Conservation (phyloP, 2,113 vertebrate genomes). For the Proteles cristata region DNA sequence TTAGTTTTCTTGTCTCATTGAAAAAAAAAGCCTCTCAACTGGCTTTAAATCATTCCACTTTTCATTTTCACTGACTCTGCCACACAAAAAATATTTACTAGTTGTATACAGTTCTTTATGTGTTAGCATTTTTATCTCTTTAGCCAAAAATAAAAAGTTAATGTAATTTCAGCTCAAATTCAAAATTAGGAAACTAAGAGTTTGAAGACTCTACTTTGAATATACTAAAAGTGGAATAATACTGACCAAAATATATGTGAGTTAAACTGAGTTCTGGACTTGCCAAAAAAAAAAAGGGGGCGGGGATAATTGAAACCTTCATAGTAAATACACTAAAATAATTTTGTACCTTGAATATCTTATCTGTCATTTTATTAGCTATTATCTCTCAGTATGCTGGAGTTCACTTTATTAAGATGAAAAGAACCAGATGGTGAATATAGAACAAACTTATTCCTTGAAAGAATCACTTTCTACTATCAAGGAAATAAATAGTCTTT, state of each 20-base stretch:
- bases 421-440: background rate
- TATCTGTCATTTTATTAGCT: background rate
- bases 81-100: background rate
- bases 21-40: background rate
- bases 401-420: background rate
- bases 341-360: background rate
- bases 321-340: background rate
- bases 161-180: background rate
- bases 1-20: background rate
- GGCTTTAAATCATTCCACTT: background rate
- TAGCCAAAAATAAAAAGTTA: background rate
- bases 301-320: background rate
- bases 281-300: background rate
- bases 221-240: background rate
- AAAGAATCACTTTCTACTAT: background rate
- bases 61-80: background rate
- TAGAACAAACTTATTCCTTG: background rate
- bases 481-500: background rate
- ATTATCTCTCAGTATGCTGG: background rate
- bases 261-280: background rate
- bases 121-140: background rate
- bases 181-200: background rate
- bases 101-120: background rate
- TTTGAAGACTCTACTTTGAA: background rate
- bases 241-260: conserved; percentile 9